A percentile compares a stretch with the other conserved stretches of the same genome.
phyloP scores from a whole-genome alignment of 2,797 vertebrate species.

The Anguilla marmorata region DNA sequence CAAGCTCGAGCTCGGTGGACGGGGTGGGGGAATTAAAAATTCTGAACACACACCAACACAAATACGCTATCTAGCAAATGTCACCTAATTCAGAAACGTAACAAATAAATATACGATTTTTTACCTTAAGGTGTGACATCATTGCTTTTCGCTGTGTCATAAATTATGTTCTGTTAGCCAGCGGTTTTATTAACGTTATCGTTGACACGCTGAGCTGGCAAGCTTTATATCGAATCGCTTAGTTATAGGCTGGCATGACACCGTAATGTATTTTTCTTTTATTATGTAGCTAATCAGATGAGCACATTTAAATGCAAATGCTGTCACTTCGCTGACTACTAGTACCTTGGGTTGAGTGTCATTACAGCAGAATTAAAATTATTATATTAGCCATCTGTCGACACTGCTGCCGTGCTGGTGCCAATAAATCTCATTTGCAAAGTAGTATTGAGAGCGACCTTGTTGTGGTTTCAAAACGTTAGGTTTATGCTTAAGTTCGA shows the following conservation, averaged over 20 bases:
- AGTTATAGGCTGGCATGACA: not conserved
- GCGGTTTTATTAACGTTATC: not conserved
- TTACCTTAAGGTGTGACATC: not conserved
- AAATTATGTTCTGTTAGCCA: not conserved
- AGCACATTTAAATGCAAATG: not conserved
- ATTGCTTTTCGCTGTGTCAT: not conserved
- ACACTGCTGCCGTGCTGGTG: not conserved
- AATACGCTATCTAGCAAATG: not conserved
- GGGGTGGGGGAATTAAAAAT: slow-evolving; percentile 5
- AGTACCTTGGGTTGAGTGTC: not conserved
- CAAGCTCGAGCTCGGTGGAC: not conserved
- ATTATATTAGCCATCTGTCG: not conserved
- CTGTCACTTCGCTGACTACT: not conserved
- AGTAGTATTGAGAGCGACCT: not conserved
- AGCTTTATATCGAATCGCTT: not conserved
- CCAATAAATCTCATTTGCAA: not conserved
- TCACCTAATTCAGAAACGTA: not conserved
- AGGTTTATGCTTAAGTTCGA: not conserved
- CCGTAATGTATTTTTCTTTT: not conserved
- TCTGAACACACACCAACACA: slow-evolving; percentile 8
- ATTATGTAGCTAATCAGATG: not conserved
- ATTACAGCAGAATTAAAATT: not conserved
- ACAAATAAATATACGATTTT: not conserved
- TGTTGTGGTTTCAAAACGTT: not conserved
- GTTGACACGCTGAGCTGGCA: not conserved